phyloP scores from a whole-genome alignment of 2,797 vertebrate genomes.

The Coranthus polyacanthus region DNA sequence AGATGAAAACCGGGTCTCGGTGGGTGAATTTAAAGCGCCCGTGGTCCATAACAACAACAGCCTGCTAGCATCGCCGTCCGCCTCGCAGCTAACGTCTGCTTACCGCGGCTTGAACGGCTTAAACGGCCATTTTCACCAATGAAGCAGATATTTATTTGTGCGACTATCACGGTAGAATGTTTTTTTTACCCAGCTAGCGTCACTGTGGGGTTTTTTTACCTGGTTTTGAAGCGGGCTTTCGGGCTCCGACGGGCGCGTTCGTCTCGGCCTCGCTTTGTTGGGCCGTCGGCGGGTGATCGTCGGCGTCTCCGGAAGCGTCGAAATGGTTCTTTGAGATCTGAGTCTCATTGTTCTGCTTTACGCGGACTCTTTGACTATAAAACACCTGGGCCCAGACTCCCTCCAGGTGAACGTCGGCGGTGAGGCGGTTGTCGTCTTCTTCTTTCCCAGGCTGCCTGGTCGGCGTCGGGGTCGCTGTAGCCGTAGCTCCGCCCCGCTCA shows the following conservation, averaged over 20 bases:
- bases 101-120: no score
- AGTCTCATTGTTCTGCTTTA: constrained; percentile 78
- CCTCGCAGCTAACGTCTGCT: no score
- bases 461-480: no score
- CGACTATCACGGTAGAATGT: background rate
- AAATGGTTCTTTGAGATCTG: constrained; percentile 70
- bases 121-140: no score
- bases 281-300: constrained; percentile 31
- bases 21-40: no score
- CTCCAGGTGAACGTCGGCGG: background rate
- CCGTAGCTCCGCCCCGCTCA: constrained; percentile 46
- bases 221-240: constrained; percentile 33
- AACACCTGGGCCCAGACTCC: background rate
- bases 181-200: no score
- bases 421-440: background rate
- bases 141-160: no score
- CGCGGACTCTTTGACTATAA: background rate
- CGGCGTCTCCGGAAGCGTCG: constrained; percentile 43
- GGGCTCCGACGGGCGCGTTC: constrained; percentile 1
- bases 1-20: no score
- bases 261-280: constrained; percentile 40
- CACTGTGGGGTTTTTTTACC: no score
- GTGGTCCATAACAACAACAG: no score
- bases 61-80: no score
- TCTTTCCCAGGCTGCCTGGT: background rate